Conservation (phyloP, 2,797 vertebrate genomes). For the Sternotherus odoratus region DNA sequence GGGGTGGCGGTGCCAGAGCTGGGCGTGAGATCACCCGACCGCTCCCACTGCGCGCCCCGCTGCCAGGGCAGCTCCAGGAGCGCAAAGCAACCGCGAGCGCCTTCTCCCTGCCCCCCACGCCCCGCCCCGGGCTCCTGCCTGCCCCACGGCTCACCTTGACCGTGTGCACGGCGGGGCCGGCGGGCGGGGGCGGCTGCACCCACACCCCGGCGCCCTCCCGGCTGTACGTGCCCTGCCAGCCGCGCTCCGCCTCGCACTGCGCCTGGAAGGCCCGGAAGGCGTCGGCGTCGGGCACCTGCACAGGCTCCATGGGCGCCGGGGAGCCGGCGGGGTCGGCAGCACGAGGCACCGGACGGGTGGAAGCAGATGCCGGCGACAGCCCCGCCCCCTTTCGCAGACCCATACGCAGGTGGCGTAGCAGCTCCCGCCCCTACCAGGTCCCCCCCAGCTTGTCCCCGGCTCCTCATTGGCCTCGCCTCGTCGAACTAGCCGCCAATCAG, state of each 20-base stretch:
- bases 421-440: background rate
- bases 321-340: background rate
- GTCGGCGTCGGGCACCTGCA: constrained; percentile 78
- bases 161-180: constrained; percentile 75
- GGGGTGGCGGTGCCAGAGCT: background rate
- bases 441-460: background rate
- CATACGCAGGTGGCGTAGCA: constrained; percentile 5
- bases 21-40: too few relatives aligned
- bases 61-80: too few relatives aligned
- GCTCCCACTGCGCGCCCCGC: too few relatives aligned
- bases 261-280: constrained; percentile 80
- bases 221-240: constrained; percentile 82
- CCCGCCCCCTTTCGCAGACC: background rate
- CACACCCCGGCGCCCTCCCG: constrained; percentile 82
- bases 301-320: constrained; percentile 43
- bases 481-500: background rate
- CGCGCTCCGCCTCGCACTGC: constrained; percentile 79
- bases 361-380: background rate
- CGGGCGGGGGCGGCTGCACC: constrained; percentile 69
- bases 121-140: background rate
- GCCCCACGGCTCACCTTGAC: constrained; percentile 80
- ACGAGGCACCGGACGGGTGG: background rate
- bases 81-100: too few relatives aligned
- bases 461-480: background rate
- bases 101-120: too few relatives aligned